Evolutionary conservation across 1,140 invertebrate genomes (phyloP).

Genomic region (Cryptotermes secundus): DNA sequence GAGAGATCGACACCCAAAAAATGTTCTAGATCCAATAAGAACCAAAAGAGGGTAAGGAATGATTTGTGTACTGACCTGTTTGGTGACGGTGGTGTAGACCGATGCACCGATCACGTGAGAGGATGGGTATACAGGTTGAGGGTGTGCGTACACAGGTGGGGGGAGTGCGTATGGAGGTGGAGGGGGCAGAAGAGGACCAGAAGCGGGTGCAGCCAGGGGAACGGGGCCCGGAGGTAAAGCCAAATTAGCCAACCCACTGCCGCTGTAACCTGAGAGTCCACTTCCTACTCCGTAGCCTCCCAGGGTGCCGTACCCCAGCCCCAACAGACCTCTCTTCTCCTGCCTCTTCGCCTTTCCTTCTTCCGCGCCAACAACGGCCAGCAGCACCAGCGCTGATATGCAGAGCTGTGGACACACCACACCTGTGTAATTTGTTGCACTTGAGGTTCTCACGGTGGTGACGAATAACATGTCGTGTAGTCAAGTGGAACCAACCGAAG

Average conservation of each 20-base stretch:
- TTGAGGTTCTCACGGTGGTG: no score
- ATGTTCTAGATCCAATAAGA: no score
- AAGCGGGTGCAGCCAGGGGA: not conserved
- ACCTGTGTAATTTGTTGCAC: no score
- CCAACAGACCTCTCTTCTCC: constrained; percentile 24
- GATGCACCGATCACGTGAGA: not conserved
- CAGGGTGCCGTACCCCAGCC: constrained; percentile 8
- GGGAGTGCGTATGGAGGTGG: no score
- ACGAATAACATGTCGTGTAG: no score
- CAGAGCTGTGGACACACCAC: not conserved
- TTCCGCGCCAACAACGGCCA: not conserved
- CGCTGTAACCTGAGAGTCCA: not conserved
- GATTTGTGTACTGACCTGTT: constrained; percentile 5
- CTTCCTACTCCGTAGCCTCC: not conserved
- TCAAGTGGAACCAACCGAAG: no score
- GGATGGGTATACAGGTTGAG: not conserved
- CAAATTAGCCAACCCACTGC: not conserved
- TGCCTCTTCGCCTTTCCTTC: constrained; percentile 17
- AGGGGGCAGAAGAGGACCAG: not conserved
- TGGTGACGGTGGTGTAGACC: constrained; percentile 11
- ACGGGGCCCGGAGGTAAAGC: not conserved
- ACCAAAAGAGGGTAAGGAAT: no score
- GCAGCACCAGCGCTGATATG: not conserved
- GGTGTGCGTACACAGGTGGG: no score
- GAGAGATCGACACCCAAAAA: no score